Evolutionary conservation across 2,113 vertebrate genomes (phyloP).

Genomic region (Sylvietta virens): DNA sequence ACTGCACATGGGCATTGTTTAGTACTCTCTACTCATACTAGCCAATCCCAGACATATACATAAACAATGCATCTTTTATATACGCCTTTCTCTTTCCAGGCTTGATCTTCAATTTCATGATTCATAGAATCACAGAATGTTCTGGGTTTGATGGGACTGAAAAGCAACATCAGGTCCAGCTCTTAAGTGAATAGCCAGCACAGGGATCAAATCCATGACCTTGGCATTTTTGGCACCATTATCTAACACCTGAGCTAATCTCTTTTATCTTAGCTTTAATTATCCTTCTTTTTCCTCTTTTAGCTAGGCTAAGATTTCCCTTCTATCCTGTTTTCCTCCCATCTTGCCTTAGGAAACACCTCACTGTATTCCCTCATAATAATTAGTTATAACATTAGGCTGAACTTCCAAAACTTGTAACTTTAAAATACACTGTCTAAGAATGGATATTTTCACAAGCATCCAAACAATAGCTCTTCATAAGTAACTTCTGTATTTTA

Average conservation of each 20-base stretch:
- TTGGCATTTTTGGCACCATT: background rate
- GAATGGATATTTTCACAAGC: background rate
- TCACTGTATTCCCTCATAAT: background rate
- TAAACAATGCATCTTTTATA: background rate
- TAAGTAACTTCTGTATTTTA: conserved; percentile 19
- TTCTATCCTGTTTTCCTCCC: background rate
- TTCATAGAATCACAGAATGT: background rate
- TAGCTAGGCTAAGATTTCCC: background rate
- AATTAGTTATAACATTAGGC: background rate
- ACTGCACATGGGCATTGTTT: background rate
- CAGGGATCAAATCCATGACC: background rate
- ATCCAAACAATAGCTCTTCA: background rate
- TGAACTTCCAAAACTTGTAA: background rate
- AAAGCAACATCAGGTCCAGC: background rate
- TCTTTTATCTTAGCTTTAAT: background rate
- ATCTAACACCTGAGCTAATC: background rate
- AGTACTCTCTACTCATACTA: background rate
- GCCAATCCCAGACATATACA: background rate
- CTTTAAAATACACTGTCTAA: background rate
- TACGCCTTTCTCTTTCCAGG: background rate
- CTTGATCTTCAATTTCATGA: background rate
- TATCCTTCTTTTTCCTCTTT: background rate
- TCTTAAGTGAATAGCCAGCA: background rate
- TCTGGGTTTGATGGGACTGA: background rate
- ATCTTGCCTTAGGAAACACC: background rate